A percentile compares a stretch with the other conserved stretches of the same genome.
These are phyloP conservation scores for Scomber colias DNA, from an alignment of 2,113 vertebrate genomes.

Conservation along the genomic window DNA sequence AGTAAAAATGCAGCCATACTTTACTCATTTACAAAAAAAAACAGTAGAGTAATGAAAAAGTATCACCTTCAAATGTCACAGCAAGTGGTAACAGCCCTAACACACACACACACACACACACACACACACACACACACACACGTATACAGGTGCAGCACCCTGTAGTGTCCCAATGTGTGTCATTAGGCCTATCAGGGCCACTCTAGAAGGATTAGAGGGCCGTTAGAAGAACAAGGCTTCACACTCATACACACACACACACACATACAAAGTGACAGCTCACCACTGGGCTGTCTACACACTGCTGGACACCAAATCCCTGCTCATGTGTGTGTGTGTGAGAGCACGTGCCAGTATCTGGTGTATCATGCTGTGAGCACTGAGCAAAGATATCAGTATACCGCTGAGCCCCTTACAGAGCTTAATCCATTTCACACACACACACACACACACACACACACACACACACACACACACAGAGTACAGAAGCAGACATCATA, in stretches of 20 bases:
- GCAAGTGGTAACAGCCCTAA: conserved; percentile 52
- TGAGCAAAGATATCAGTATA: conserved; percentile 83
- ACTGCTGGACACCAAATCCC: conserved; percentile 77
- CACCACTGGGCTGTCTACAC: conserved; percentile 73
- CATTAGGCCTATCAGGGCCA: conserved; percentile 83
- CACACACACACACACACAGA: conserved; percentile 28
- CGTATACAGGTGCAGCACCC: conserved; percentile 74
- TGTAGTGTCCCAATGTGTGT: conserved; percentile 77
- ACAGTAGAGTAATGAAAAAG: conserved; percentile 30
- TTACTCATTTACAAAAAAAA: neutral
- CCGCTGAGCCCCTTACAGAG: conserved; percentile 76
- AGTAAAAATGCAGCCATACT: neutral
- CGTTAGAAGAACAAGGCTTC: conserved; percentile 74
- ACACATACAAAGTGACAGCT: conserved; percentile 63
- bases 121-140: conserved; percentile 37
- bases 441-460: conserved; percentile 44
- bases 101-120: conserved; percentile 35
- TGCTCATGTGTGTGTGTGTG: conserved; percentile 48
- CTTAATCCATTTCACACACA: conserved; percentile 75
- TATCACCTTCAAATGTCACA: conserved; percentile 69
- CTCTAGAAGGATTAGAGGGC: conserved; percentile 83
- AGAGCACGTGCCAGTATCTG: conserved; percentile 75
- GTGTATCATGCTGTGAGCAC: conserved; percentile 77
- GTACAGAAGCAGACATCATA: conserved; percentile 31
- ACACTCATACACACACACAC: conserved; percentile 26